phyloP scores from a whole-genome alignment of 2,113 vertebrate genomes.

The rat (Rattus norvegicus) region GRCr8 NC_086032.1:79221501-79222000 shows the following conservation, averaged over 20 bases:
- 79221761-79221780: not conserved
- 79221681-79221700: not conserved
- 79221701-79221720: not conserved
- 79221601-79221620: not conserved
- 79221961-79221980: not conserved
- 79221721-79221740: not conserved
- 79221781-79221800: not conserved
- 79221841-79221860: not conserved
- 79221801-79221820: not conserved
- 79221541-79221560: not conserved
- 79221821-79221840: not conserved
- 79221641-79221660: too few species aligned
- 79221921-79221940: not conserved
- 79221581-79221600: not conserved
- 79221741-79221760: not conserved
- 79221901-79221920: not conserved
- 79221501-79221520: not conserved
- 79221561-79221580: not conserved
- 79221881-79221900: not conserved
- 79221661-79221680: not conserved
- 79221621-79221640: not conserved
- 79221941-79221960: not conserved
- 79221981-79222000: not conserved
- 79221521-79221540: too few species aligned
- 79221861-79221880: not conserved